Base-by-base conservation (phyloP, 2,113 vertebrate species). In the Trematomus loennbergii region DNA sequence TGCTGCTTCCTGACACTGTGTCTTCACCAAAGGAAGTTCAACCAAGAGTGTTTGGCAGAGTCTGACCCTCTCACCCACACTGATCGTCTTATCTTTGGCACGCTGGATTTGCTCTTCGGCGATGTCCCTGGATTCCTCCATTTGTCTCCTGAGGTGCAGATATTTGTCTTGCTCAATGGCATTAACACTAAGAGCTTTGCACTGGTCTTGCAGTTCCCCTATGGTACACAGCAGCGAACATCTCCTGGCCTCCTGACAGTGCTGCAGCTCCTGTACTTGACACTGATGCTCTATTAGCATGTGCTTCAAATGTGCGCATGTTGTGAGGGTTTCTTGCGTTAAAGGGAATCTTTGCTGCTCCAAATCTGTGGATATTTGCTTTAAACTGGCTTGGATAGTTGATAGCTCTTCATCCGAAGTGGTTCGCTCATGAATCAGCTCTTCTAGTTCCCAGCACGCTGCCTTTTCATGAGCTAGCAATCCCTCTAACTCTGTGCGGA, bases 401-500 rank as follows among this genome's bases (percentile, higher is more conserved):
- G 86, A 85, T 25, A 93, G 43, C 78, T 95, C 94, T 72, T 96
- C 94, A 33, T 89, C 86, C 61, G 96, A 93, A 52, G 94, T 91
- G 50, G 74, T 91, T 61, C 81, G 93, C 65, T 94, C 82, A n/a
- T 90, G 86, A 65, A 96, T 69, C 62, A 96, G 92, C 76, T 95
- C 94, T 61, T 95, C 91, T 16, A 96, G 72, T 58, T 96, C 93
- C 79, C 81, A 83, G 79, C 89, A 93, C 67, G 90, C 93, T 65
- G 83, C 93, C 82, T 92, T 93, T 89, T 96, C 92, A 12, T 93
- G 92, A 84, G 95, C 94, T 25, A 95, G 86, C 40, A 95, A 82
- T 64, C 93, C 94, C 6, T 86, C 92, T 16, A 95, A 86, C 82
- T 95, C 95, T 0, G 75, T 94, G 89, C 95, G 94, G 63, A 98